Conservation (phyloP, 2,888 invertebrate species). For the Oasisia sp. region DNA sequence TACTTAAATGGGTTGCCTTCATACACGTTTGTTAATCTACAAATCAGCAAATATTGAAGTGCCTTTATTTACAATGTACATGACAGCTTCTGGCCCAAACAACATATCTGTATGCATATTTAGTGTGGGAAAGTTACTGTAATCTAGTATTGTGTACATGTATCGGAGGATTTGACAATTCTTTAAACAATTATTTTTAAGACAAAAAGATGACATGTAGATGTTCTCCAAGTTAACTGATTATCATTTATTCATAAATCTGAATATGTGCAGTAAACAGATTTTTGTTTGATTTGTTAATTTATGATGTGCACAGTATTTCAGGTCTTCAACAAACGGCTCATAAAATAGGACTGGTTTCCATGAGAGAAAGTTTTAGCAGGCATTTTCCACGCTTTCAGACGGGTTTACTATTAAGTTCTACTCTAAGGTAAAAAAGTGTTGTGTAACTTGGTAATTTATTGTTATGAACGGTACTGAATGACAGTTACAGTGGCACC, state of each 20-base stretch:
- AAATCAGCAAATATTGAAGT: neutral
- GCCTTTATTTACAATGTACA: constrained; percentile 10
- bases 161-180: neutral
- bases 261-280: neutral
- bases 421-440: neutral
- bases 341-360: neutral
- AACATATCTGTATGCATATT: neutral
- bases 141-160: neutral
- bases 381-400: neutral
- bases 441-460: neutral
- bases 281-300: neutral
- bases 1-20: neutral
- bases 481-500: neutral
- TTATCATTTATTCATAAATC: neutral
- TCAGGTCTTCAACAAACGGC: neutral
- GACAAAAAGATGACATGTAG: neutral
- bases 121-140: neutral
- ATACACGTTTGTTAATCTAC: neutral
- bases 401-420: neutral
- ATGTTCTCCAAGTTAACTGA: neutral
- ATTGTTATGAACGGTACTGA: neutral
- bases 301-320: neutral
- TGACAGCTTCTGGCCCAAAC: neutral
- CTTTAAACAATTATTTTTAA: too few species aligned
- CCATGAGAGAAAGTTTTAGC: neutral